Conservation (phyloP, 2,888 invertebrate species). For the Poecilus cupreus region DNA sequence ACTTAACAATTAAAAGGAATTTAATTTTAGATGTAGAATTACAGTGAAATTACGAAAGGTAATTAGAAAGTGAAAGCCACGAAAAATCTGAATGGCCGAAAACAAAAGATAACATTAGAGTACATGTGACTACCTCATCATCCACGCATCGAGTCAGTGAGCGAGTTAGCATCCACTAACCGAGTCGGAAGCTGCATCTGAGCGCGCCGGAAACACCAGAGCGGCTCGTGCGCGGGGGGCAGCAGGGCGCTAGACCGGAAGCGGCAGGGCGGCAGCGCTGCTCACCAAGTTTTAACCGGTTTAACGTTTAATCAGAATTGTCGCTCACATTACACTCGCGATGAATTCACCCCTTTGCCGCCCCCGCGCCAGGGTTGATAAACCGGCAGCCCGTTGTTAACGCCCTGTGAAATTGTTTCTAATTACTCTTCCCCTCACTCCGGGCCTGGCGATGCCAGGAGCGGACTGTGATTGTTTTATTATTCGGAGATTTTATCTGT, state of each 20-base stretch:
- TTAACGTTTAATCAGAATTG: conserved; percentile 46
- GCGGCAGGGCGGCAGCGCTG: background rate
- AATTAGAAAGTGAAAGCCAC: too few relatives aligned
- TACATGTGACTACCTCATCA: too few relatives aligned
- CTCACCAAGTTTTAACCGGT: conserved; percentile 50
- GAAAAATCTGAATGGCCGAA: too few relatives aligned
- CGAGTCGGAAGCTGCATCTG: conserved; percentile 46
- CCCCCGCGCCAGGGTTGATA: background rate
- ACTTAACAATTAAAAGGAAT: too few relatives aligned
- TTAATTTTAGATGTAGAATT: too few relatives aligned
- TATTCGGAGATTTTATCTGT: conserved; percentile 44
- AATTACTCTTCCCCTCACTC: conserved; percentile 6
- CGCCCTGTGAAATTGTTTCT: conserved; percentile 53
- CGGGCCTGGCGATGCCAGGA: background rate
- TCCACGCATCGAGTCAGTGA: background rate
- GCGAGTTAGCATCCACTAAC: conserved; percentile 11
- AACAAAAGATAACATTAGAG: too few relatives aligned
- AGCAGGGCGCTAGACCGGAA: conserved; percentile 20
- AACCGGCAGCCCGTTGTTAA: conserved; percentile 20
- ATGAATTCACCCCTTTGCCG: conserved; percentile 3
- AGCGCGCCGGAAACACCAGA: conserved; percentile 39
- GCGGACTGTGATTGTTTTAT: conserved; percentile 33
- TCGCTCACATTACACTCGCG: conserved; percentile 31
- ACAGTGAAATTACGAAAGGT: too few relatives aligned
- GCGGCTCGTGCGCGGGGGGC: background rate